Evolutionary conservation across 2,888 invertebrate genomes (phyloP).

Genomic region (Xestia sexstrigata): DNA sequence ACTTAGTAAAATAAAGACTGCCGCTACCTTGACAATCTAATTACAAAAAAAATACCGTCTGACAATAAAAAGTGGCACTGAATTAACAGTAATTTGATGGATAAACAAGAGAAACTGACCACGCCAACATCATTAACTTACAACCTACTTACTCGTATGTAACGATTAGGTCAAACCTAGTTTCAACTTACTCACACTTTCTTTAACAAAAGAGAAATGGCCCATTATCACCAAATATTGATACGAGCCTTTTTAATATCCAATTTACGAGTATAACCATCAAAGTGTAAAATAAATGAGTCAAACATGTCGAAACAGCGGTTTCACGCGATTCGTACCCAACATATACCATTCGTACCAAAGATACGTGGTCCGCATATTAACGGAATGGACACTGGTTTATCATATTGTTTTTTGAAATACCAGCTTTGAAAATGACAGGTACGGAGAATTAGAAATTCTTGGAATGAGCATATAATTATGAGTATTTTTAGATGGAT

Average conservation of each 20-base stretch:
- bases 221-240: slow-evolving; percentile 21
- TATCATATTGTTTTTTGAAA: slow-evolving; percentile 51
- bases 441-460: slow-evolving; percentile 42
- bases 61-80: not conserved
- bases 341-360: slow-evolving; percentile 46
- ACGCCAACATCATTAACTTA: not conserved
- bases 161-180: slow-evolving; percentile 13
- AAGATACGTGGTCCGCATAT: slow-evolving; percentile 50
- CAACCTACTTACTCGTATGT: slow-evolving; percentile 1
- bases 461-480: not conserved
- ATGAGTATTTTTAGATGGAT: slow-evolving; percentile 8
- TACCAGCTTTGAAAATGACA: slow-evolving; percentile 39
- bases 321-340: slow-evolving; percentile 59
- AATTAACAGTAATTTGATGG: slow-evolving; percentile 1
- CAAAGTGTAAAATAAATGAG: slow-evolving; percentile 54
- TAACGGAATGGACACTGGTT: slow-evolving; percentile 44
- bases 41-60: not conserved
- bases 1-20: not conserved
- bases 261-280: slow-evolving; percentile 52
- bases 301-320: slow-evolving; percentile 57
- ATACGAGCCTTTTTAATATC: slow-evolving; percentile 34
- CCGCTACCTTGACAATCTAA: not conserved
- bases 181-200: slow-evolving; percentile 12
- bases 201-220: slow-evolving; percentile 33
- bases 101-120: slow-evolving; percentile 5